Evolutionary conservation across 2,797 vertebrate species (phyloP).

Genomic region (Mastacembelus armatus): DNA sequence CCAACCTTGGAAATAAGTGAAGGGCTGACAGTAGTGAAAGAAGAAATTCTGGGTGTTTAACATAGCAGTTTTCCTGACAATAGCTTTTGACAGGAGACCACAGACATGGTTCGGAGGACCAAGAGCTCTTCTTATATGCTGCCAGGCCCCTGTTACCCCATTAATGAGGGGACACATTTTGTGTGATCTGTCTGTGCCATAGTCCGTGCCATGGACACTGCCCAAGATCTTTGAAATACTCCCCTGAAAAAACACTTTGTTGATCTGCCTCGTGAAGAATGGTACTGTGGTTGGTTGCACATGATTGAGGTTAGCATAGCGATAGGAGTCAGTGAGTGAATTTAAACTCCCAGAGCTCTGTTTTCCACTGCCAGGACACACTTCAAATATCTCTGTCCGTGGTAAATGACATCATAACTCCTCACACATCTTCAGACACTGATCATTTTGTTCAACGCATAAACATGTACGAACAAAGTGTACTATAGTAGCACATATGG

Average conservation of each 20-base stretch:
- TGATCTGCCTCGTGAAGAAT: constrained; percentile 74
- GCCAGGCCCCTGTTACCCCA: constrained; percentile 71
- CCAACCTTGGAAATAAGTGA: constrained; percentile 44
- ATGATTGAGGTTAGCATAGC: constrained; percentile 74
- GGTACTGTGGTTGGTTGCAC: constrained; percentile 71
- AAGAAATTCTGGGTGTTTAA: constrained; percentile 55
- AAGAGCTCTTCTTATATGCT: constrained; percentile 56
- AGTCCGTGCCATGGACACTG: constrained; percentile 78
- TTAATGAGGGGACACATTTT: constrained; percentile 80
- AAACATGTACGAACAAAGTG: not conserved
- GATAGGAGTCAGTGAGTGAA: constrained; percentile 59
- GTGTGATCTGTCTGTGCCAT: constrained; percentile 77
- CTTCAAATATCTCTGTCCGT: constrained; percentile 54
- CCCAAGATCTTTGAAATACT: constrained; percentile 80
- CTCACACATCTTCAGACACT: constrained; percentile 24
- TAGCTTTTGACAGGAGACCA: constrained; percentile 74
- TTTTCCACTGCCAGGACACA: constrained; percentile 67
- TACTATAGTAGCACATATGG: not conserved
- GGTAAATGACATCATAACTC: constrained; percentile 53
- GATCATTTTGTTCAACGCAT: not conserved
- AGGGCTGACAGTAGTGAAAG: constrained; percentile 52
- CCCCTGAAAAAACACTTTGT: constrained; percentile 65
- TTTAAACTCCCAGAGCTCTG: constrained; percentile 42
- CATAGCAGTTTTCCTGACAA: constrained; percentile 62
- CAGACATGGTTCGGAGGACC: constrained; percentile 68